Percentiles rank a stretch among this genome's conserved stretches.
phyloP scores from a whole-genome alignment of 2,797 vertebrate genomes.

The Tinamus major region DNA sequence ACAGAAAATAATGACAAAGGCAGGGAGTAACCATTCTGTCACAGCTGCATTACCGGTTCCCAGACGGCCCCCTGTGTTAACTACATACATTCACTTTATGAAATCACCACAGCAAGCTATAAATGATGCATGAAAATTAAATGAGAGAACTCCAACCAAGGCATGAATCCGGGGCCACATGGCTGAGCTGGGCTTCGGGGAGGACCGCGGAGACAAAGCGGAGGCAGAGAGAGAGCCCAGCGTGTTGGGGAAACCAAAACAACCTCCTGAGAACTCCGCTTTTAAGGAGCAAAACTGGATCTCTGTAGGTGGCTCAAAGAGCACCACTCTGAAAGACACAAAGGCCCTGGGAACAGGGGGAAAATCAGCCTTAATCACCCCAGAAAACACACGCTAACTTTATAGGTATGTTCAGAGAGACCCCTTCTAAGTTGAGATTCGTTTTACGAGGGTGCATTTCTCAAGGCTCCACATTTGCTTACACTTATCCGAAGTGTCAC shows the following conservation, averaged over 20 bases:
- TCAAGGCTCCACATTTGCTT: background rate
- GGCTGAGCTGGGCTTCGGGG: background rate
- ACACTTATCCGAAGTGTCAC: background rate
- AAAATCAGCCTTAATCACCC: background rate
- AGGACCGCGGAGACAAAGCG: conserved; percentile 40
- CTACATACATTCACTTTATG: conserved; percentile 50
- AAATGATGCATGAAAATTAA: conserved; percentile 76
- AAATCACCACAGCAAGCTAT: conserved; percentile 65
- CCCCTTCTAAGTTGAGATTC: background rate
- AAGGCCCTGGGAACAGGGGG: background rate
- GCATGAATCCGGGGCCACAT: conserved; percentile 54
- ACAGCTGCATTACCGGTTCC: conserved; percentile 35
- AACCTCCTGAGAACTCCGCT: background rate
- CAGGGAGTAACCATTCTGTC: conserved; percentile 54
- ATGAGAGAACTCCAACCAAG: conserved; percentile 70
- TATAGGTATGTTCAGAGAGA: background rate
- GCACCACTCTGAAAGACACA: background rate
- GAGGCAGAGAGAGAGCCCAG: background rate
- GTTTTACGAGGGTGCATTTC: background rate
- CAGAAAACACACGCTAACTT: background rate
- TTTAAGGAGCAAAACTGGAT: background rate
- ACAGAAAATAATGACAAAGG: conserved; percentile 63
- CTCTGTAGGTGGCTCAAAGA: background rate
- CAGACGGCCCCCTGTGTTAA: conserved; percentile 32
- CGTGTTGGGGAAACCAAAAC: background rate